Percentiles rank a stretch among this genome's conserved stretches.
phyloP scores from a whole-genome alignment of 2,113 vertebrate species.

The Scomber colias region DNA sequence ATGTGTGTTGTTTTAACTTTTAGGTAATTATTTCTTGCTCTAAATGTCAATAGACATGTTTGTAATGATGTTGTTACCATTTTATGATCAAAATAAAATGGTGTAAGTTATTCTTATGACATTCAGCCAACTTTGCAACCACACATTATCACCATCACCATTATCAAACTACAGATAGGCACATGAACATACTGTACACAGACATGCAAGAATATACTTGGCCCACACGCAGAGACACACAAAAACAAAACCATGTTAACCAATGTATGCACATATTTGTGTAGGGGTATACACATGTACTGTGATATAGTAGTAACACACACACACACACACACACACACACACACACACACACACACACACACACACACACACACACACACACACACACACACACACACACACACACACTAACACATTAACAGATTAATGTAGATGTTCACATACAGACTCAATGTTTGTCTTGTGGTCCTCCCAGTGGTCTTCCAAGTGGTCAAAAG shows the following conservation, averaged over 20 bases:
- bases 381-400: constrained; percentile 31
- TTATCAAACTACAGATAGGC: too few species aligned
- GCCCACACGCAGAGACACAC: neutral
- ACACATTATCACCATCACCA: too few species aligned
- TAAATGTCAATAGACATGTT: neutral
- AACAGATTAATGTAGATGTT: constrained; percentile 3
- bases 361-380: constrained; percentile 19
- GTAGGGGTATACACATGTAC: neutral
- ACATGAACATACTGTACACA: neutral
- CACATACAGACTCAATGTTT: constrained; percentile 12
- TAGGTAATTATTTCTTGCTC: neutral
- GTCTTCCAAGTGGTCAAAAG: constrained; percentile 59
- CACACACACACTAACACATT: neutral
- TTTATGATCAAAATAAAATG: too few species aligned
- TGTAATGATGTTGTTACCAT: neutral
- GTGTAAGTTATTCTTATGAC: too few species aligned
- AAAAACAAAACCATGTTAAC: neutral
- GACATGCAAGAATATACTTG: neutral
- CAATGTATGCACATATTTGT: constrained; percentile 11
- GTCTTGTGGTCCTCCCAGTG: constrained; percentile 37
- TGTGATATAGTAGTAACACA: neutral
- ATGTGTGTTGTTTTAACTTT: too few species aligned
- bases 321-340: constrained; percentile 32
- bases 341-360: constrained; percentile 26
- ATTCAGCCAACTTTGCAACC: too few species aligned